Conservation (phyloP, 2,797 vertebrate genomes). For the Vireo griseus region DNA sequence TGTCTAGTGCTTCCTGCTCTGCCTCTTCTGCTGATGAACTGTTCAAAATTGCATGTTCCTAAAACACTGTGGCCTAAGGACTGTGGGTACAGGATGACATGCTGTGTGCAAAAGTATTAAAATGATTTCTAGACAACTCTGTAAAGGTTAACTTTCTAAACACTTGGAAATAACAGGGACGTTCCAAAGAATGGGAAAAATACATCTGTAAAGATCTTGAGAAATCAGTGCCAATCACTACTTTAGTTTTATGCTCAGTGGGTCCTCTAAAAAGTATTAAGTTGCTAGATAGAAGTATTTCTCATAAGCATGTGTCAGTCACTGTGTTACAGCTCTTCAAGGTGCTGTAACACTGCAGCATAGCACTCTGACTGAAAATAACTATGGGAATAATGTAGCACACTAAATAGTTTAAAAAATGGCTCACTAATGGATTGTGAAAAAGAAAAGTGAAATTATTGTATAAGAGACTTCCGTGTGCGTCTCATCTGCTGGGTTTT, state of each 20-base stretch:
- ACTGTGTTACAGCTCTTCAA: background rate
- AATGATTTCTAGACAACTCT: background rate
- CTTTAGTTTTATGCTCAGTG: background rate
- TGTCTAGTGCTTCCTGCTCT: background rate
- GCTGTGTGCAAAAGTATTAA: background rate
- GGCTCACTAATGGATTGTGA: background rate
- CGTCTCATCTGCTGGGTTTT: background rate
- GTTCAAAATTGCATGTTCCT: background rate
- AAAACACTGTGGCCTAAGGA: background rate
- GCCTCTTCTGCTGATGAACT: background rate
- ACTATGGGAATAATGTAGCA: background rate
- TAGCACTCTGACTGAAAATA: background rate
- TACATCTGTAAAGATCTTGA: background rate
- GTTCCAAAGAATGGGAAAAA: background rate
- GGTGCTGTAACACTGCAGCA: background rate
- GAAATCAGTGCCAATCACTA: background rate
- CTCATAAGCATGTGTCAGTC: background rate
- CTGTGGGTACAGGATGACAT: background rate
- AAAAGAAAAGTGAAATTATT: background rate
- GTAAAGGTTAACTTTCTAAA: background rate
- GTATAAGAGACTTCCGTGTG: background rate
- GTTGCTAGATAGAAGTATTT: background rate
- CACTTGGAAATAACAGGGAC: background rate
- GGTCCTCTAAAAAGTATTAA: background rate
- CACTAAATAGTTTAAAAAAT: background rate